Evolutionary conservation across 2,888 invertebrate species (phyloP).

Genomic region (Pseudococcus viburni): DNA sequence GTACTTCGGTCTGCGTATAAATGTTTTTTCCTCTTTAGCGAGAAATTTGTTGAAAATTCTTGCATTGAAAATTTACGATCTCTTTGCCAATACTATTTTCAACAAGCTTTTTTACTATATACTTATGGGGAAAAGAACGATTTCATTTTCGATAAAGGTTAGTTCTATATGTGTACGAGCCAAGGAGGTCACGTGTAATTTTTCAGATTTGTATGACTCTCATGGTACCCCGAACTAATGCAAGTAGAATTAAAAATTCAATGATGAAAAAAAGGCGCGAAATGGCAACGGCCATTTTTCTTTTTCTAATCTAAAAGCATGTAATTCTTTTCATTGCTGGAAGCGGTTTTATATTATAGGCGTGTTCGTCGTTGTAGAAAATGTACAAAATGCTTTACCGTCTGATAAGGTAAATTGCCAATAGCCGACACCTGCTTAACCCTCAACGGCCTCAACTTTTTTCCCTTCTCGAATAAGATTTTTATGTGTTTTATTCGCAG

Average conservation of each 20-base stretch:
- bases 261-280: neutral
- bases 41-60: neutral
- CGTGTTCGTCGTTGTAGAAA: conserved; percentile 19
- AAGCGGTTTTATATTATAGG: conserved; percentile 19
- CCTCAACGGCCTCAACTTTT: neutral
- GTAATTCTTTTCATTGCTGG: conserved; percentile 28
- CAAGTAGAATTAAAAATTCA: conserved; percentile 10
- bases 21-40: neutral
- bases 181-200: neutral
- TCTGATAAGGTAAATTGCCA: conserved; percentile 43
- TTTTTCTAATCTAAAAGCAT: conserved; percentile 22
- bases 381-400: conserved; percentile 2
- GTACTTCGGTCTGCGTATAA: neutral
- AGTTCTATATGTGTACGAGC: neutral
- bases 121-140: neutral
- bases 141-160: neutral
- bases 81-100: neutral
- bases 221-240: neutral
- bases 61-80: neutral
- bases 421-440: conserved; percentile 13
- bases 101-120: neutral
- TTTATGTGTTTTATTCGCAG: neutral
- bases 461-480: neutral
- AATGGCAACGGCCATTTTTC: conserved; percentile 1
- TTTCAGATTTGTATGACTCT: neutral